Evolutionary conservation across 2,888 invertebrate species (phyloP).

Genomic region (Hydriomena furcata): DNA sequence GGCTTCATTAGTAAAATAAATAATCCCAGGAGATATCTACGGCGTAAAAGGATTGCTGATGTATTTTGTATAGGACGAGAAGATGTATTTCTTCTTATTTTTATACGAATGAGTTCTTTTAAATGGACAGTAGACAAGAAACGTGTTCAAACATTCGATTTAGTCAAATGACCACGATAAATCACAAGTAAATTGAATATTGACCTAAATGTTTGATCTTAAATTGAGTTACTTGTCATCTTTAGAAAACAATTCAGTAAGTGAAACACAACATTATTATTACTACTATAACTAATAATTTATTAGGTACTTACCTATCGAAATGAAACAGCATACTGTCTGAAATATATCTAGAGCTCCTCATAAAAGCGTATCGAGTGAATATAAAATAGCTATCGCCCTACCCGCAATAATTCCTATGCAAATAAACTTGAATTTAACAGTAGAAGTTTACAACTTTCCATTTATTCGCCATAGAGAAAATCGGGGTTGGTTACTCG

Average conservation of each 20-base stretch:
- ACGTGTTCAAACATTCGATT: too few species aligned
- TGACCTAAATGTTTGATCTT: too few species aligned
- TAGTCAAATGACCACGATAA: too few species aligned
- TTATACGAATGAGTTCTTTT: too few species aligned
- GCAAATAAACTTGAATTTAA: conserved; percentile 39
- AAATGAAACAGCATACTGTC: conserved; percentile 17
- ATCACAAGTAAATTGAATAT: too few species aligned
- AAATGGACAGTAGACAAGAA: too few species aligned
- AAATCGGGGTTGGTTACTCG: conserved; percentile 37
- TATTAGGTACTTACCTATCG: neutral
- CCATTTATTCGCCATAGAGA: conserved; percentile 47
- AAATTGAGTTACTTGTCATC: too few species aligned
- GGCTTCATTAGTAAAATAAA: conserved; percentile 35
- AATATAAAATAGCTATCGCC: conserved; percentile 31
- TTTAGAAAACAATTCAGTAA: too few species aligned
- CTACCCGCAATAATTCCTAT: conserved; percentile 33
- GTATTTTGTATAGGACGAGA: neutral
- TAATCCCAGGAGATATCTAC: conserved; percentile 17
- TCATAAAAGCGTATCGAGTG: conserved; percentile 30
- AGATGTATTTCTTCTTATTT: too few species aligned
- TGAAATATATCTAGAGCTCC: conserved; percentile 28
- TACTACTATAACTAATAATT: too few species aligned
- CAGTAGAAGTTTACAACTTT: conserved; percentile 42
- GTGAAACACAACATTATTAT: too few species aligned
- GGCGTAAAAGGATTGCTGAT: conserved; percentile 8